Base-by-base conservation (phyloP, 2,797 vertebrate species). In the Melanotaenia boesemani region DNA sequence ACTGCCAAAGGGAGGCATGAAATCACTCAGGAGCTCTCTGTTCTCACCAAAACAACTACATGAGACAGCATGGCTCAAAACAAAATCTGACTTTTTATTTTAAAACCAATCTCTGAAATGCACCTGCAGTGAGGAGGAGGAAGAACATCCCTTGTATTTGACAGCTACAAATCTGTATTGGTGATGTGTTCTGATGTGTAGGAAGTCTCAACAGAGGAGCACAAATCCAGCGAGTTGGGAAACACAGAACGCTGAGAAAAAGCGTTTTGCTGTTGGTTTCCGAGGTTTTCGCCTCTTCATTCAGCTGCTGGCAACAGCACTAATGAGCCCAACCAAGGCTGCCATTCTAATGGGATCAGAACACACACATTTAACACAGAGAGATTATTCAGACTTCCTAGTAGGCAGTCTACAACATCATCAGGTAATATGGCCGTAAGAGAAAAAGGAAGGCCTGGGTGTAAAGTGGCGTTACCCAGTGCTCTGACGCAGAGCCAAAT, bases 351-450 rank as follows among this genome's bases (percentile, higher is more conserved):
- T 74, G 69, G 68, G 56, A 70, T 57, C 11, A 44, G 55, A 54
- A 48, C 52, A 36, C 67, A 70, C 48, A 52, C 62, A 50, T 28
- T 58, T 54, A 30, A 74, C 61, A 72, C 44, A 67, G 13, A 20
- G 22, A 64, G 63, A 76, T 74, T 60, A 70, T 79, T 85, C 72
- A 88, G 81, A 54, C 70, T 11, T 67, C 63, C 63, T 54, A 18
- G 77, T 80, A 59, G 84, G 84, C 63, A 67, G 81, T 86, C 76
- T 60, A 73, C 81, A 78, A 85, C 62, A 67, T 77, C 58, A 85
- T 28, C 72, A 70, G 63, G 85, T 70, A 82, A 76, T 80, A 76
- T 73, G 75, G 73, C 67, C 54, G 71, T 61, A 64, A 81, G 70
- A 74, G 48, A 58, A 72, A 63, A 61, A 70, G 3, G 46, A 64